Percentiles rank a stretch among this genome's conserved stretches.
phyloP scores from a whole-genome alignment of 1,140 invertebrate species.

The Nasonia vitripennis region DNA sequence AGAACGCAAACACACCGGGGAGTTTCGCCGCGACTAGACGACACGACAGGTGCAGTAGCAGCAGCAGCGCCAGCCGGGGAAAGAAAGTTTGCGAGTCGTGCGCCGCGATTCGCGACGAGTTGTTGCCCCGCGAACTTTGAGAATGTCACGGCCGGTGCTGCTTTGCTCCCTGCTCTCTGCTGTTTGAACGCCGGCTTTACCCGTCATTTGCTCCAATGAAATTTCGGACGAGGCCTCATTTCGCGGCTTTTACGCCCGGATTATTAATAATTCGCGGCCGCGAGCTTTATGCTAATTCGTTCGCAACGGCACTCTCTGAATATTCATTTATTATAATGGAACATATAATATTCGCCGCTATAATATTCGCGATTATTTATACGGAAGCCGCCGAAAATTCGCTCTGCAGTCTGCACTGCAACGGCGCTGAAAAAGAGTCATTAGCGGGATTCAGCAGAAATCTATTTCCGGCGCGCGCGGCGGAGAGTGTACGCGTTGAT shows the following conservation, averaged over 20 bases:
- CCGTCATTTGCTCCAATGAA: not conserved
- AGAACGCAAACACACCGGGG: not conserved
- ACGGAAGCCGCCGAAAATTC: too few relatives aligned
- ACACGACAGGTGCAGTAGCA: conserved; percentile 14
- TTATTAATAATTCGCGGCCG: not conserved
- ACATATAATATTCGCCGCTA: not conserved
- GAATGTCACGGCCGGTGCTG: conserved; percentile 19
- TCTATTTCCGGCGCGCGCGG: not conserved
- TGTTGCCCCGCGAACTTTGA: conserved; percentile 21
- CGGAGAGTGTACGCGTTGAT: not conserved
- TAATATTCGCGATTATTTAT: not conserved
- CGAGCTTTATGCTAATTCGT: not conserved
- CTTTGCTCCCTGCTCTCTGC: too few relatives aligned
- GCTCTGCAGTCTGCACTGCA: too few relatives aligned
- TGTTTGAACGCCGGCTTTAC: conserved; percentile 13
- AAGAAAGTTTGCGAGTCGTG: conserved; percentile 34
- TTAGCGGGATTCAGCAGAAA: not conserved
- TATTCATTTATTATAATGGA: conserved; percentile 1
- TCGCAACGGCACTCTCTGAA: not conserved
- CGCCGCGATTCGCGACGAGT: conserved; percentile 14
- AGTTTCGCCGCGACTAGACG: not conserved
- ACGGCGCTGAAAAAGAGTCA: not conserved
- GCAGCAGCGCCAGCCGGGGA: not conserved
- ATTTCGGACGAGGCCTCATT: not conserved
- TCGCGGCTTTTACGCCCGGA: not conserved